Evolutionary conservation across 2,888 invertebrate species (phyloP).

Genomic region (Phasia obesa): DNA sequence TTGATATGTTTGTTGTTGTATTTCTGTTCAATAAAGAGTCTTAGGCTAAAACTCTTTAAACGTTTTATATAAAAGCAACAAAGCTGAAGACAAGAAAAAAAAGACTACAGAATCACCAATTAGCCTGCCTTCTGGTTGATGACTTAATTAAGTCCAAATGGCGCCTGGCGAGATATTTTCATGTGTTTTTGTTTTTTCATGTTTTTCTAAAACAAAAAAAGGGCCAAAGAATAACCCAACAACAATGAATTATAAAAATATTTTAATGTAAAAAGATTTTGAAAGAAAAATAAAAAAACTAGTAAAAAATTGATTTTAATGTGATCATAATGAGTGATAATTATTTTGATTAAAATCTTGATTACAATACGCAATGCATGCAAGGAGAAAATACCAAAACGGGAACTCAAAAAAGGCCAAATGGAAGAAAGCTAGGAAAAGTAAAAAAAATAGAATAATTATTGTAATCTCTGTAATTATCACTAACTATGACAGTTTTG

Average conservation of each 20-base stretch:
- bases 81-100: conserved; percentile 40
- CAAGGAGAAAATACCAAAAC: neutral
- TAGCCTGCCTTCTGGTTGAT: conserved; percentile 83
- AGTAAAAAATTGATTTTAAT: conserved; percentile 59
- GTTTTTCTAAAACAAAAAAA: conserved; percentile 21
- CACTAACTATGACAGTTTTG: conserved; percentile 17
- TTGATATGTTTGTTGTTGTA: conserved; percentile 13
- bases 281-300: conserved; percentile 5
- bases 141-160: conserved; percentile 83
- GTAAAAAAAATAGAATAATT: neutral
- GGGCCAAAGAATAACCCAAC: conserved; percentile 1
- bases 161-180: conserved; percentile 78
- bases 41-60: conserved; percentile 51
- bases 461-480: conserved; percentile 35
- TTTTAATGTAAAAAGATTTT: conserved; percentile 21
- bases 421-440: no score
- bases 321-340: conserved; percentile 66
- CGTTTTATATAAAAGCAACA: conserved; percentile 35
- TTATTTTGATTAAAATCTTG: conserved; percentile 66
- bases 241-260: no score
- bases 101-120: conserved; percentile 81
- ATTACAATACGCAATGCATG: conserved; percentile 6
- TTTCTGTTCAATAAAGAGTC: conserved; percentile 41
- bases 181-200: conserved; percentile 24
- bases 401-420: neutral